Base-by-base conservation (phyloP, 2,113 vertebrate genomes). In the Neopipo cinnamomea region DNA sequence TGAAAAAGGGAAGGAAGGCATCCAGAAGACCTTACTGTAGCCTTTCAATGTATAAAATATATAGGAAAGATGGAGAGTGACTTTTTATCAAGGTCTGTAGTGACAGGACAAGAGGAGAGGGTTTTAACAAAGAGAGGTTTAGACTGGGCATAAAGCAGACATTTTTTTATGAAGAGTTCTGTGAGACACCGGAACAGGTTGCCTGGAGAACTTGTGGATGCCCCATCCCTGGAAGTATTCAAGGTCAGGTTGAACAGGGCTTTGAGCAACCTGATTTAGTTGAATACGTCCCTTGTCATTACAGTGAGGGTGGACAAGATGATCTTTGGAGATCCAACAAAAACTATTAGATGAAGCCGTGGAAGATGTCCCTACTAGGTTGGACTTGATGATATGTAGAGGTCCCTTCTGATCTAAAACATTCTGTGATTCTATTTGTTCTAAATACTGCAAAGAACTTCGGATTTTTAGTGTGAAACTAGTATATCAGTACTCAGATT, bases 141-240 rank as follows among this genome's bases (percentile, higher is more conserved):
- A 63, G 6, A 4, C 4, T 76, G 20, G 10, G 41, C 11, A 39
- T 55, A 59, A 65, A 25, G 27, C 25, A 84, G 58, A 49, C 2
- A 19, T 17, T 55, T 49, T 49, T 49, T 28, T 9, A 5, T 0
- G 0, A 18, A 18, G 12, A 15, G 2, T 2, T 1, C 4, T 4
- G 25, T 68, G 58, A 80, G 46, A 79, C 17, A 53, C 49, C 24
- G n/a, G 39, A 33, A 37, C 6, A 35, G 18, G 7, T 14, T 70
- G 39, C 41, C 4, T 16, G 37, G 17, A 31, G 20, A 77, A 42
- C 8, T 2, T 41, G 9, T 9, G 20, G 35, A 71, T 66, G 39
- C 27, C 37, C 2, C 11, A 19, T 3, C 6, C 17, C 56, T 63
- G 20, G 15, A 63, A 73, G 6, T 12, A 12, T 53, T 71, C 33